Evolutionary conservation across 2,888 invertebrate genomes (phyloP).

Genomic region (Drosophila nr. perissopoda): DNA sequence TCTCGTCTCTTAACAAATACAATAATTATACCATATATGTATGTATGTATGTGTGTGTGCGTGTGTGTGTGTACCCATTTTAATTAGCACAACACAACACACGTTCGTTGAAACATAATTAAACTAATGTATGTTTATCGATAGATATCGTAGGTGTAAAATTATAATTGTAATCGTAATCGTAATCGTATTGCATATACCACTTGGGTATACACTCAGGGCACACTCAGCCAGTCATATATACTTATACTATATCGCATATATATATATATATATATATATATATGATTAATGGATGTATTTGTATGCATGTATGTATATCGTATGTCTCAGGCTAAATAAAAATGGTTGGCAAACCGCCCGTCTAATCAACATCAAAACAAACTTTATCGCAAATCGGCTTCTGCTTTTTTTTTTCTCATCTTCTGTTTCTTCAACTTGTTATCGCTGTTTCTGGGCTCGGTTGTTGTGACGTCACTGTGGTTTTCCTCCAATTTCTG

Average conservation of each 20-base stretch:
- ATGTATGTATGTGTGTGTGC: constrained; percentile 33
- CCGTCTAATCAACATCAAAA: constrained; percentile 25
- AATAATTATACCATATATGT: constrained; percentile 47
- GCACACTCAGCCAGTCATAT: constrained; percentile 56
- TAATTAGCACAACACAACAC: constrained; percentile 23
- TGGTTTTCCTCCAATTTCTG: constrained; percentile 12
- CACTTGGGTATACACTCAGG: constrained; percentile 42
- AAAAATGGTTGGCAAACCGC: constrained; percentile 25
- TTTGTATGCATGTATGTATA: constrained; percentile 33
- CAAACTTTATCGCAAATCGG: constrained; percentile 24
- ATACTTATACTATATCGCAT: constrained; percentile 17
- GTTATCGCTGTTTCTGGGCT: constrained; percentile 5
- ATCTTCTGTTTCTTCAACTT: neutral
- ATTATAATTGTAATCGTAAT: constrained; percentile 40
- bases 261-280: constrained; percentile 22
- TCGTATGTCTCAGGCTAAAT: constrained; percentile 46
- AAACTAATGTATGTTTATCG: constrained; percentile 43
- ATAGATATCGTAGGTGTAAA: constrained; percentile 26
- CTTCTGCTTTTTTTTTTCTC: neutral
- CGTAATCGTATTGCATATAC: constrained; percentile 48
- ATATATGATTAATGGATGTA: constrained; percentile 27
- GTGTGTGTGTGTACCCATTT: constrained; percentile 22
- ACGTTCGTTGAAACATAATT: constrained; percentile 42
- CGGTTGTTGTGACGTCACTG: constrained; percentile 24
- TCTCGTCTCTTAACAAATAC: constrained; percentile 60